Base-by-base conservation (phyloP, 2,113 vertebrate species). In the Syngnathus scovelli region DNA sequence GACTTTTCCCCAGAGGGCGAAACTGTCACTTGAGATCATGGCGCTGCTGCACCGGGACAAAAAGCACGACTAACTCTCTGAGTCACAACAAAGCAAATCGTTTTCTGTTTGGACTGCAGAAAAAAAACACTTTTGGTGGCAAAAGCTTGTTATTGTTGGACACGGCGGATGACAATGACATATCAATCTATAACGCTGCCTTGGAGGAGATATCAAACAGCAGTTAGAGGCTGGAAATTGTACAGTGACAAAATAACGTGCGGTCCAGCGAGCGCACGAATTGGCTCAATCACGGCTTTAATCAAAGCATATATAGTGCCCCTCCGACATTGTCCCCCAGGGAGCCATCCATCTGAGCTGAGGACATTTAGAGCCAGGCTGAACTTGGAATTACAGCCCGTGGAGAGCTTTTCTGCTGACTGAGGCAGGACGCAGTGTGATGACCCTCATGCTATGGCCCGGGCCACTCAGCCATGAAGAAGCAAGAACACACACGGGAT, bases 391-490 rank as follows among this genome's bases (percentile, higher is more conserved):
- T 68, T 79, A 76, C 44, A 59, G 63, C 75, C 59, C 62, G 64
- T n/a, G 77, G 71, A 73, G 55, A 60, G 65, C 19, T 37, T 55
- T 72, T 72, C 56, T 80, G 76, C 74, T 80, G 78, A 83, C 70
- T 51, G 70, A 13, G 15, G 36, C 51, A 43, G 61, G 41, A 19
- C 41, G 21, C 37, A 62, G 60, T 67, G 72, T 44, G 69, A 68
- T 75, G 75, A 77, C 67, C 67, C 54, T 46, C 43, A 43, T 70
- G 27, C 67, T 60, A 18, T 51, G 43, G 33, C 11, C 21, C 21
- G 33, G 12, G 23, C 54, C 33, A 27, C 54, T 56, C 12, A 27
- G 21, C 55, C 55, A 33, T 7, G 27, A 13, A 23, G 59, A 61
- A 12, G 37, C 19, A 6, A 43, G 37, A 61, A 7, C 19, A 16